Evolutionary conservation across 2,113 vertebrate genomes (phyloP).

Genomic region (Hoplias malabaricus): DNA sequence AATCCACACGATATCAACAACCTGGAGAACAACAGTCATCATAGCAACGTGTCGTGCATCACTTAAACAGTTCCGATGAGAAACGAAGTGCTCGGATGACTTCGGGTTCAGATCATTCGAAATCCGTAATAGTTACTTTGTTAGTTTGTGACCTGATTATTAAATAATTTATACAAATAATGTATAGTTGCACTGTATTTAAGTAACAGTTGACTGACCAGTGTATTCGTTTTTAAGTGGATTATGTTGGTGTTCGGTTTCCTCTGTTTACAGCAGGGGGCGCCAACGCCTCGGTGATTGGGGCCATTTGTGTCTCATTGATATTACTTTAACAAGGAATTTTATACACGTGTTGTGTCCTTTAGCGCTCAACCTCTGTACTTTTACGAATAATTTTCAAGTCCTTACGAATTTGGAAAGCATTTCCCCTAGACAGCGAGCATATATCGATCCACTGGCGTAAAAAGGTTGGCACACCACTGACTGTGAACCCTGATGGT

Average conservation of each 20-base stretch:
- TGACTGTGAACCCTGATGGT: too few species aligned
- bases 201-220: background rate
- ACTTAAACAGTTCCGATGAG: constrained; percentile 37
- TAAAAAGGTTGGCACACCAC: too few species aligned
- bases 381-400: too few species aligned
- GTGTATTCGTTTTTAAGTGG: background rate
- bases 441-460: too few species aligned
- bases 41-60: constrained; percentile 47
- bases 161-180: background rate
- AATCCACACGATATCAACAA: constrained; percentile 60
- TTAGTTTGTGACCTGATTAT: too few species aligned
- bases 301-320: background rate
- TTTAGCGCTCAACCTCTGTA: too few species aligned
- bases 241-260: background rate
- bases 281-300: background rate
- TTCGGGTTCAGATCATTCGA: constrained; percentile 27
- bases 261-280: background rate
- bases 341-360: too few species aligned
- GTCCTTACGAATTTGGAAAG: too few species aligned
- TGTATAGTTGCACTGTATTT: background rate
- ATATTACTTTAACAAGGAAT: too few species aligned
- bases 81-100: constrained; percentile 9
- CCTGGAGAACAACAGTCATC: constrained; percentile 42
- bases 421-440: too few species aligned
- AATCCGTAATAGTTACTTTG: background rate